Conservation (phyloP, 2,113 vertebrate species). For the Agelaius phoeniceus region DNA sequence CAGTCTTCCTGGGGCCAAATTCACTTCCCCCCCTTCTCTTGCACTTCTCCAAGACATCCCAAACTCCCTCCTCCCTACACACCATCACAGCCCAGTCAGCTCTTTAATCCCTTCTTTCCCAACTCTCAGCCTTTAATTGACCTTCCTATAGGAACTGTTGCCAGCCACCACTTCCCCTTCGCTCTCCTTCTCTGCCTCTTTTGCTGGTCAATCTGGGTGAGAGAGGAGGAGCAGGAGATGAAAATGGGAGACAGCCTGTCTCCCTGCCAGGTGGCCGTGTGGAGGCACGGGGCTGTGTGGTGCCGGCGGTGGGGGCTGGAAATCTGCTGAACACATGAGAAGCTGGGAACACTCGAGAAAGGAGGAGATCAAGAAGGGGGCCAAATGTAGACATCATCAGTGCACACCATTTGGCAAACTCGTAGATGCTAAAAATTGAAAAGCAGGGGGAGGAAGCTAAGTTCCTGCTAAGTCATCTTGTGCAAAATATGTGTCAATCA, state of each 20-base stretch:
- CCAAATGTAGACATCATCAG: neutral
- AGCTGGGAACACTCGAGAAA: neutral
- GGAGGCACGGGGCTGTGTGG: neutral
- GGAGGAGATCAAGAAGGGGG: neutral
- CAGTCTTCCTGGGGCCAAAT: neutral
- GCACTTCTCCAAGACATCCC: neutral
- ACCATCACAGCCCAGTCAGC: neutral
- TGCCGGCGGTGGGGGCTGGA: accelerated
- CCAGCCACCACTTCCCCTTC: conserved; percentile 1
- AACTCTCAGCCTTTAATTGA: neutral
- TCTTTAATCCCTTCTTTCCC: neutral
- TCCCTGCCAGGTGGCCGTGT: neutral
- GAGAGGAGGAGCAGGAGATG: neutral
- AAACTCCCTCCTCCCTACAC: neutral
- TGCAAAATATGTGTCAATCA: neutral
- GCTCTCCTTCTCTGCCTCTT: neutral
- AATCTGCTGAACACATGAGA: conserved; percentile 25
- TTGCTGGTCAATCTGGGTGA: neutral
- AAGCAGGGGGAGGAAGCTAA: neutral
- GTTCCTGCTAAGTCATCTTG: neutral
- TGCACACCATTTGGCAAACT: neutral
- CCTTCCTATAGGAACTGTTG: neutral
- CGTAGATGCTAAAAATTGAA: neutral
- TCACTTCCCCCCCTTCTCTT: neutral
- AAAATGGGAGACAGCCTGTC: neutral